Evolutionary conservation across 2,113 vertebrate species (phyloP).

Genomic region (Oriolus oriolus): DNA sequence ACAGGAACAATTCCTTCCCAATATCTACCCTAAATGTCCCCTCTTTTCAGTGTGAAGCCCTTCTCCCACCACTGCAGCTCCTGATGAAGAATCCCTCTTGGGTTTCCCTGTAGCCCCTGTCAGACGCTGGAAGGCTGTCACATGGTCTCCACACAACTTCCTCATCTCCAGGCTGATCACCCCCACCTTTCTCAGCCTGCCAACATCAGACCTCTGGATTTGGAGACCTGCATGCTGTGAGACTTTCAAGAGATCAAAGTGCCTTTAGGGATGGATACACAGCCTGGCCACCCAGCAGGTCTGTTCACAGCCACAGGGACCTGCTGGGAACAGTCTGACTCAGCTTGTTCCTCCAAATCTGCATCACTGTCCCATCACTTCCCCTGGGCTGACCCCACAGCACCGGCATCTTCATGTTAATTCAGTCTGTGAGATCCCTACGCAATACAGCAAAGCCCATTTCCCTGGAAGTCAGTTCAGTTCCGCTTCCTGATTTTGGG

Average conservation of each 20-base stretch:
- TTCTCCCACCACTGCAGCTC: background rate
- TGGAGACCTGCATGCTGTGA: background rate
- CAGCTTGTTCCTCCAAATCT: background rate
- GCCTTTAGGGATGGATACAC: fast-evolving
- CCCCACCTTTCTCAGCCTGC: background rate
- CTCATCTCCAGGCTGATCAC: no score
- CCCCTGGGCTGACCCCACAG: background rate
- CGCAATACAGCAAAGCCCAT: fast-evolving
- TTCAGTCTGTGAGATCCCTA: fast-evolving
- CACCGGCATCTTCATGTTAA: background rate
- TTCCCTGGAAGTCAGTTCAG: background rate
- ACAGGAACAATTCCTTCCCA: background rate
- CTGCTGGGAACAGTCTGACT: fast-evolving
- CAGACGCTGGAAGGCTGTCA: background rate
- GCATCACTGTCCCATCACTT: background rate
- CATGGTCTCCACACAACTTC: background rate
- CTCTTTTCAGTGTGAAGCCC: background rate
- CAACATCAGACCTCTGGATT: background rate
- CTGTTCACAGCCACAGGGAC: background rate
- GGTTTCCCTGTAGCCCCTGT: background rate
- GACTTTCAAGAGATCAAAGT: fast-evolving
- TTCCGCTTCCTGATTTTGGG: background rate
- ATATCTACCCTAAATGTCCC: background rate
- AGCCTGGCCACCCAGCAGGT: fast-evolving
- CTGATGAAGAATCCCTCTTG: background rate